Base-by-base conservation (phyloP, 2,888 invertebrate genomes). In the Sussaba pulchella region DNA sequence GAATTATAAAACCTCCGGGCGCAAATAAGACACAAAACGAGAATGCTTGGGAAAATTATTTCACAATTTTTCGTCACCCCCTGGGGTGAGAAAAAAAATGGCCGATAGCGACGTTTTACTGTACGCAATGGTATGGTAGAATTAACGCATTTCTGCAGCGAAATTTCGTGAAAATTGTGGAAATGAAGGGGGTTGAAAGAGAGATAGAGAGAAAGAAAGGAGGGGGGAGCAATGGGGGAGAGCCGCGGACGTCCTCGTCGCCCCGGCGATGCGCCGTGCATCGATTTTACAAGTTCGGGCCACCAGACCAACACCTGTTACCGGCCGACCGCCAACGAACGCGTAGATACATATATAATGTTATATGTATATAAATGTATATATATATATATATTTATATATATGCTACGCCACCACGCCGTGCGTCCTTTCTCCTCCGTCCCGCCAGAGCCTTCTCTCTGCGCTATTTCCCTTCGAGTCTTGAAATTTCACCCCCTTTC, bases 241-340 rank as follows among this genome's bases (percentile, higher is more conserved):
- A 74, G 73, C 66, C 73, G 26, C 45, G 52, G 6, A 31, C 70
- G 66, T 54, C 57, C 75, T 67, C 71, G 80, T 81, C 79, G 75
- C 82, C 81, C 82, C 78, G 78, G 78, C 77, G 83, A 82, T 83
- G 81, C 81, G 79, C 73, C 57, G 73, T 78, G 78, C 85, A 85
- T 86, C 83, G 86, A 85, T 86, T 86, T 86, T 85, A 81, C 83
- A 81, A 82, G 82, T 82, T 82, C 81, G 80, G 82, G 81, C 73
- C 79, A 84, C 79, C 83, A 87, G 88, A 90, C 89, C 89, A 91
- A 91, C 91, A 91, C 91, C 91, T 91, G 91, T 91, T 91, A 92
- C 91, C 76, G 80, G 72, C 72, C 67, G 67, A 61, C 72, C 90
- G 89, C 85, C 81, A 86, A 82, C 85, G 83, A 87, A 82, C 74